Base-by-base conservation (phyloP, 2,888 invertebrate genomes). In the Agonopterix alstromeriana region DNA sequence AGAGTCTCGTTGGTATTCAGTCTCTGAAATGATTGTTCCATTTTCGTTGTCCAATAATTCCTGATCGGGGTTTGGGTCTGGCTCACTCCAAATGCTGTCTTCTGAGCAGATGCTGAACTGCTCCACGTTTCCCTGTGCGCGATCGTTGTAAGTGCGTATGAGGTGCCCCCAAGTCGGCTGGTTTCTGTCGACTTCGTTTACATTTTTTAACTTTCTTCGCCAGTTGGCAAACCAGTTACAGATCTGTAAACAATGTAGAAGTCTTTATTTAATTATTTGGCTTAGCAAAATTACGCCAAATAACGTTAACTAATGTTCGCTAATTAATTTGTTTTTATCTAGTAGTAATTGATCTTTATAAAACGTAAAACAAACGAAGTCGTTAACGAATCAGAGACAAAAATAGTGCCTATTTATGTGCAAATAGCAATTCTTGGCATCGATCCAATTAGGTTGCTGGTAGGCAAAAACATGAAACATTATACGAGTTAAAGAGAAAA, bases 171-270 rank as follows among this genome's bases (percentile, higher is more conserved):
- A 94, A 0, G 94, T 93, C 62, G 91, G 91, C 61, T 92, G 91
- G 53, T 92, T 91, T 45, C 91, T 90, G 63, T 94, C 93, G n/a
- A n/a, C 38, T 42, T 89, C 90, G 55, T 93, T 93, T 0, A 93
- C 93, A 69, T 94, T 94, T 78, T 94, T 94, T 50, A 94, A 77
- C 72, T 94, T 94, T 62, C 94, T 82, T 52, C 94, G 87, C 94
- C 94, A 94, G 66, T 94, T 94, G n/a, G 94, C 94, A 71, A 94
- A 94, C 94, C 94, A 94, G 75, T 94, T 94, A 64, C 93, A 93
- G 50, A 93, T 92, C 92, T 93, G 79, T 45, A 78, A 80, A 51
- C 27, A 27, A 7, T 27, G 27, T 27, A 27, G 27, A 27, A 27
- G 27, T 5, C 7, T 38, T 55, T 35, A 56, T 27, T 27, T 27